Conservation (phyloP, 2,797 vertebrate species). For the Anabas testudineus region DNA sequence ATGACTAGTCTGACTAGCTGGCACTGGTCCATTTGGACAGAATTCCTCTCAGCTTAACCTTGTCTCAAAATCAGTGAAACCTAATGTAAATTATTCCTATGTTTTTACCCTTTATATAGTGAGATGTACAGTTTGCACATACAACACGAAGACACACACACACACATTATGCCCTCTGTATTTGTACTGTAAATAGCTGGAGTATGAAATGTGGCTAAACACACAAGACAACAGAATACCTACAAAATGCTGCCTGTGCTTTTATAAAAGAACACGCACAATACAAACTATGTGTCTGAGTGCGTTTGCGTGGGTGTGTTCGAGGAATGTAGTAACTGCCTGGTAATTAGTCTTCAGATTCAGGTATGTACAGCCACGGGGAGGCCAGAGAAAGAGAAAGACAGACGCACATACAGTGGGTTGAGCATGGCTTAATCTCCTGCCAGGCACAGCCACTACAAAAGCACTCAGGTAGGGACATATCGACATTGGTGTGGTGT, state of each 20-base stretch:
- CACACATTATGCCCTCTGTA: no score
- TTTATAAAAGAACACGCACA: slow-evolving; percentile 34
- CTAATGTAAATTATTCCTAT: neutral
- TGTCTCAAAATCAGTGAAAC: neutral
- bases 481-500: slow-evolving; percentile 72
- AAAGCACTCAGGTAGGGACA: slow-evolving; percentile 78
- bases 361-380: slow-evolving; percentile 77
- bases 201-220: slow-evolving; percentile 51
- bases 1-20: slow-evolving; percentile 55
- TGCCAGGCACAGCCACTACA: slow-evolving; percentile 73
- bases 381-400: slow-evolving; percentile 56
- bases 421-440: slow-evolving; percentile 68
- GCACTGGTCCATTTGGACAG: slow-evolving; percentile 27
- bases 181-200: slow-evolving; percentile 44
- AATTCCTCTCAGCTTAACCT: slow-evolving; percentile 26
- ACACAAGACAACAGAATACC: slow-evolving; percentile 45
- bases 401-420: slow-evolving; percentile 66
- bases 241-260: slow-evolving; percentile 23
- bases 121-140: slow-evolving; percentile 4
- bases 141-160: neutral
- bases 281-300: slow-evolving; percentile 11
- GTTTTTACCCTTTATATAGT: neutral
- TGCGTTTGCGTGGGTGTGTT: slow-evolving; percentile 61
- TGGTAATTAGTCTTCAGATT: slow-evolving; percentile 75
- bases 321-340: slow-evolving; percentile 74